Conservation (phyloP, 2,888 invertebrate genomes). For the Temnothorax rugatulus region DNA sequence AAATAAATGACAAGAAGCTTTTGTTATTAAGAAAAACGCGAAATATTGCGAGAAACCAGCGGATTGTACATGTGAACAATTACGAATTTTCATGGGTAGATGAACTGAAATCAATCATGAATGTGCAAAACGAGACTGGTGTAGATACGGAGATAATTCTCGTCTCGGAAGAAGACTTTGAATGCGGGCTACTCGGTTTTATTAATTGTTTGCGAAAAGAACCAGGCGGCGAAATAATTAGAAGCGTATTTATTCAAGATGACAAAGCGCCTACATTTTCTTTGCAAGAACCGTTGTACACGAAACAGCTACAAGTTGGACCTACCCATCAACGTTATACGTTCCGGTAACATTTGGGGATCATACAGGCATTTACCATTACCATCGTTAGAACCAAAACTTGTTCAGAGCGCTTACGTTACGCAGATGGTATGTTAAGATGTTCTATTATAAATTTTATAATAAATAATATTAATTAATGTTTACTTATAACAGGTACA, state of each 20-base stretch:
- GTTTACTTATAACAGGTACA: not conserved
- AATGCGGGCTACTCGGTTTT: constrained; percentile 93
- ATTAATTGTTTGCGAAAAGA: constrained; percentile 95
- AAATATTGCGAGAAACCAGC: constrained; percentile 75
- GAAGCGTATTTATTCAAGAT: constrained; percentile 89
- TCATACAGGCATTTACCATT: constrained; percentile 93
- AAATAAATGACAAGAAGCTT: constrained; percentile 62
- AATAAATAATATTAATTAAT: not conserved
- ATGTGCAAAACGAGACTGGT: constrained; percentile 85
- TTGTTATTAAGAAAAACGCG: constrained; percentile 73
- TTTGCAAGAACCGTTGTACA: constrained; percentile 86
- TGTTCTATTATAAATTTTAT: not conserved
- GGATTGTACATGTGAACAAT: constrained; percentile 74
- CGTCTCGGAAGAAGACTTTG: constrained; percentile 89
- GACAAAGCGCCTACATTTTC: constrained; percentile 90
- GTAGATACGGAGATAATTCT: constrained; percentile 88
- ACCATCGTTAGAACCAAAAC: constrained; percentile 86
- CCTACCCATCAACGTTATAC: constrained; percentile 91
- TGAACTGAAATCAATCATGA: constrained; percentile 80
- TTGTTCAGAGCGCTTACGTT: constrained; percentile 91
- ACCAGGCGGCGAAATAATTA: constrained; percentile 88
- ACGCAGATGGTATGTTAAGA: constrained; percentile 87
- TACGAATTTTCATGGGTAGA: constrained; percentile 83
- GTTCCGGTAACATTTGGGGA: constrained; percentile 89
- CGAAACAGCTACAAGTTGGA: constrained; percentile 88